Evolutionary conservation across 2,888 invertebrate genomes (phyloP).

Genomic region (Clusia tigrina): DNA sequence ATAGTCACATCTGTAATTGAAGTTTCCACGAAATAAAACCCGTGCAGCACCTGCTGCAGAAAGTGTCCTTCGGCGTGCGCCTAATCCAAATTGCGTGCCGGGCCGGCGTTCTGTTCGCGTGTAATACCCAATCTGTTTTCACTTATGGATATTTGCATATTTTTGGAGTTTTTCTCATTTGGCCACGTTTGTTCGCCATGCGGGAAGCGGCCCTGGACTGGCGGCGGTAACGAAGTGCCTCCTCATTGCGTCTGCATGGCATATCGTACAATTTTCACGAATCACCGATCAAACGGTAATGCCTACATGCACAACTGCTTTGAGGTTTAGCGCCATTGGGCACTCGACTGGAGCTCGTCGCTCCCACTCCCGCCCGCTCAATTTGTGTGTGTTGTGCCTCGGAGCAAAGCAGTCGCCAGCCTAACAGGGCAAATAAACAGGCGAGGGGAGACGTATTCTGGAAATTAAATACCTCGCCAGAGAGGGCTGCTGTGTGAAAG

Average conservation of each 20-base stretch:
- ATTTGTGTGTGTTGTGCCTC: neutral
- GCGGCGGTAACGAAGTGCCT: neutral
- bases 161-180: slow-evolving; percentile 14
- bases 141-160: slow-evolving; percentile 17
- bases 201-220: too few relatives aligned
- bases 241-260: slow-evolving; percentile 10
- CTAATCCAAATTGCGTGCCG: too few relatives aligned
- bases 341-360: neutral
- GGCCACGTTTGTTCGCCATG: too few relatives aligned
- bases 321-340: neutral
- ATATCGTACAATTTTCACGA: slow-evolving; percentile 22
- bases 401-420: too few relatives aligned
- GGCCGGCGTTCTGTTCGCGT: too few relatives aligned
- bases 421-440: too few relatives aligned
- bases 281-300: slow-evolving; percentile 29
- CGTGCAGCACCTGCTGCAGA: too few relatives aligned
- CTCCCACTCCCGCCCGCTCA: slow-evolving; percentile 1
- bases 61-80: too few relatives aligned
- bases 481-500: neutral
- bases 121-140: slow-evolving; percentile 4
- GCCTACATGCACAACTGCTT: too few relatives aligned
- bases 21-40: too few relatives aligned
- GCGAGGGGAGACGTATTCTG: neutral
- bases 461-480: neutral
- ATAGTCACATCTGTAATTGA: too few relatives aligned